Percentiles rank a stretch among this genome's conserved stretches.
Conservation (phyloP, 2,113 vertebrate species). For the Leptosomus discolor region DNA sequence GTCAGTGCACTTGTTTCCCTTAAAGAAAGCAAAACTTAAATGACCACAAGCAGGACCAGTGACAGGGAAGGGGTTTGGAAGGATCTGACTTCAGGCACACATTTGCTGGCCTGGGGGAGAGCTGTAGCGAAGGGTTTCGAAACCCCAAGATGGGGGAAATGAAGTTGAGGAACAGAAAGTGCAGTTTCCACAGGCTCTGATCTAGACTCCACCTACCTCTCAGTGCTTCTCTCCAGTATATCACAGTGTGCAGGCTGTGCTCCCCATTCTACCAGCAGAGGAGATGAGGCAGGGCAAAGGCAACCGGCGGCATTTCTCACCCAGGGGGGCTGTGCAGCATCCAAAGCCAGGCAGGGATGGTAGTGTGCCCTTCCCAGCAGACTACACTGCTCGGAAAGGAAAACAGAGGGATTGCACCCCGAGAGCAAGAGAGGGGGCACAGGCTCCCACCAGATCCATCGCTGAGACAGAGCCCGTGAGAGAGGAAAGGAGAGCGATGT, state of each 20-base stretch:
- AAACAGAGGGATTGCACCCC: background rate
- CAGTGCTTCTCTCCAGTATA: background rate
- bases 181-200: background rate
- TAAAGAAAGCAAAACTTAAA: background rate
- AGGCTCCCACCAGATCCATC: background rate
- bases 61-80: background rate
- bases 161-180: background rate
- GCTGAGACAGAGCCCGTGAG: accelerated
- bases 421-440: background rate
- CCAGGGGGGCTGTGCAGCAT: background rate
- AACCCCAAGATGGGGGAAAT: background rate
- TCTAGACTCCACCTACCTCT: background rate
- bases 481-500: background rate
- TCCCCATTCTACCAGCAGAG: background rate
- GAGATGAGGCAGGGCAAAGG: background rate
- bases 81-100: background rate
- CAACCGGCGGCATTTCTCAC: background rate
- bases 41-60: background rate
- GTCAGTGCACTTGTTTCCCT: background rate
- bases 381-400: background rate
- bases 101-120: background rate
- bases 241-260: background rate
- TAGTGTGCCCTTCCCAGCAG: background rate
- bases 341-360: background rate
- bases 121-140: background rate